Evolutionary conservation across 2,797 vertebrate species (phyloP), one percentile per base, ranked within the genome.

Genomic region (Poeciliopsis infans): DNA sequence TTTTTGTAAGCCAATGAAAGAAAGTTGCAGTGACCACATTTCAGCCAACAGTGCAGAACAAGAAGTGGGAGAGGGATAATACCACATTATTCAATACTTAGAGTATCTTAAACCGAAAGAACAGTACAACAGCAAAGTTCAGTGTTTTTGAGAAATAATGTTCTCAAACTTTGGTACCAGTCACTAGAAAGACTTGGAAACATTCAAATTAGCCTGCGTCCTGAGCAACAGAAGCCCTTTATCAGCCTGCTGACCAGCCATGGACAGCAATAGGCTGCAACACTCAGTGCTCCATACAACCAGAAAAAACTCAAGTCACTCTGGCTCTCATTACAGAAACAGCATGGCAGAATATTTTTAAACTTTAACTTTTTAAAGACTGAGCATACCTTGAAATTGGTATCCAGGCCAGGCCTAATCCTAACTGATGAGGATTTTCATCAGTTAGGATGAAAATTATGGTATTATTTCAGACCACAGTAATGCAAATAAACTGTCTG

Each of bases 401-500:
- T n/a, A 69, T n/a, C 36, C 16, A 18, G 36, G 36, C 64, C 64
- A 68, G 41, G 23, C 20, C 41, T 69, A n/a, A 41, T n/a, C 41
- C 25, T 13, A 69, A 43, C 66, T 69, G n/a, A 69, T 45, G 12
- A 45, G 64, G 39, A 68, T 69, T 85, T 75, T 45, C 18, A 70
- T 80, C 43, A 43, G 45, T 80, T 25, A 43, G 43, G 43, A 45
- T 13, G 45, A 4, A 45, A 45, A 45, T 45, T 51, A 28, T 55
- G 81, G 79, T 77, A 81, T 83, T 41, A 74, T 74, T 71, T 76
- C 53, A 75, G 61, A 81, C 75, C 72, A 71, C 68, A 70, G 70
- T 81, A 64, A 76, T 77, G 77, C 66, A 66, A 59, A 83, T 61
- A 84, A 81, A 74, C 71, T 74, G 77, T 90, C 77, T 89, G 78